Percentiles rank a stretch among this genome's conserved stretches.
These are phyloP conservation scores for Chirona hameri DNA, from an alignment of 2,888 invertebrate species.

Conservation along the genomic window DNA sequence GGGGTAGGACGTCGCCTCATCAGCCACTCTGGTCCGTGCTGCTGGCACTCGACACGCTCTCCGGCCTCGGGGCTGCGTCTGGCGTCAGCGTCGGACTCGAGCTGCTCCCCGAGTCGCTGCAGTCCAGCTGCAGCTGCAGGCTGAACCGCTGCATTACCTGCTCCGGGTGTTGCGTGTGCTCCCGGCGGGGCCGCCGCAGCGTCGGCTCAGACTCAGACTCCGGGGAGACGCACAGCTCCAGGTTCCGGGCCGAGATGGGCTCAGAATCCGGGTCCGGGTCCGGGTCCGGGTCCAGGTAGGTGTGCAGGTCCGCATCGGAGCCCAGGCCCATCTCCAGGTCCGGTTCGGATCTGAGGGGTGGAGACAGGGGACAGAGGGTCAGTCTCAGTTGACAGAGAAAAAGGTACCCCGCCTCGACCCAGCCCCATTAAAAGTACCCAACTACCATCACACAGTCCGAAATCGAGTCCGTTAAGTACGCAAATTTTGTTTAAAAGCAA, in stretches of 20 bases:
- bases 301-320: constrained; percentile 54
- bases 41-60: background rate
- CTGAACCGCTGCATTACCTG: constrained; percentile 39
- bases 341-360: constrained; percentile 42
- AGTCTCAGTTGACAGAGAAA: too few relatives aligned
- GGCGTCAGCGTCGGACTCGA: constrained; percentile 27
- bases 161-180: constrained; percentile 38
- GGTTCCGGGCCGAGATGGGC: constrained; percentile 59
- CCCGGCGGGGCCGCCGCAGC: background rate
- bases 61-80: background rate
- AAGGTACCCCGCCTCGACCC: too few relatives aligned
- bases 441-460: too few relatives aligned
- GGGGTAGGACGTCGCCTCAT: too few relatives aligned
- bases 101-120: constrained; percentile 36
- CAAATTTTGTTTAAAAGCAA: too few relatives aligned
- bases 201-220: background rate
- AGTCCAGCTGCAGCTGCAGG: constrained; percentile 37
- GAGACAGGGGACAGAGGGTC: too few relatives aligned
- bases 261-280: background rate
- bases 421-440: too few relatives aligned
- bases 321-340: constrained; percentile 59
- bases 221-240: constrained; percentile 33
- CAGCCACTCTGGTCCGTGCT: background rate
- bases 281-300: constrained; percentile 47
- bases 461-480: too few relatives aligned